Evolutionary conservation across 2,113 vertebrate species (phyloP), one percentile per base, ranked within the genome.

Genomic region (Myrmophylax atrothorax): DNA sequence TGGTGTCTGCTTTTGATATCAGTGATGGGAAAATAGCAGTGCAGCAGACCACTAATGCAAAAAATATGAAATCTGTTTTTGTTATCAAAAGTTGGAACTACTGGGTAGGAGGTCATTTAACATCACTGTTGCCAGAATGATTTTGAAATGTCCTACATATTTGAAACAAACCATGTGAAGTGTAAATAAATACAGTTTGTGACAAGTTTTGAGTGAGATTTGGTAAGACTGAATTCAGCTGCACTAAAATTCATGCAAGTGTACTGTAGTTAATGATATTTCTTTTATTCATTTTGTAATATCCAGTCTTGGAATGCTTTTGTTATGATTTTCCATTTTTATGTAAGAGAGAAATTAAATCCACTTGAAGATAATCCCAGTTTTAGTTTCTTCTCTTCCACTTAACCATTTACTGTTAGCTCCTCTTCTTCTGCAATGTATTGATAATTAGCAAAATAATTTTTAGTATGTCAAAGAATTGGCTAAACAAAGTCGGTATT

Each of bases 41-140:
- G 85, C 84, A 87, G 25, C 31, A 82, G 62, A 82, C 59, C 72
- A 63, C 47, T 86, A 83, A 74, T 67, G 59, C 64, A 80, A 77
- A 79, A 88, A 93, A 80, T 68, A 38, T 72, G 94, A 68, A 84
- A 78, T 62, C 29, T 83, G 49, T 37, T 92, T 94, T 70, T 73
- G 22, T 73, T 95, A 53, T 67, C 92, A 70, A 52, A 82, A 87
- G 70, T 47, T 90, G 70, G 42, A 91, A 83, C 58, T 90, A 47
- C 63, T 63, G 33, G 10, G 15, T 74, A 26, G 50, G 75, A 84
- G 37, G 16, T 82, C 35, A 85, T 50, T 87, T 79, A 59, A 74
- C 72, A 77, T 85, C 10, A 20, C 38, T 44, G 3, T 59, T 93
- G 42, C 63, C 82, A 86, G 82, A 67, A 90, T 1, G 1, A 67